These are phyloP conservation scores for Arvicanthis niloticus DNA, from an alignment of 2,113 vertebrate genomes.

Conservation along the genomic window DNA sequence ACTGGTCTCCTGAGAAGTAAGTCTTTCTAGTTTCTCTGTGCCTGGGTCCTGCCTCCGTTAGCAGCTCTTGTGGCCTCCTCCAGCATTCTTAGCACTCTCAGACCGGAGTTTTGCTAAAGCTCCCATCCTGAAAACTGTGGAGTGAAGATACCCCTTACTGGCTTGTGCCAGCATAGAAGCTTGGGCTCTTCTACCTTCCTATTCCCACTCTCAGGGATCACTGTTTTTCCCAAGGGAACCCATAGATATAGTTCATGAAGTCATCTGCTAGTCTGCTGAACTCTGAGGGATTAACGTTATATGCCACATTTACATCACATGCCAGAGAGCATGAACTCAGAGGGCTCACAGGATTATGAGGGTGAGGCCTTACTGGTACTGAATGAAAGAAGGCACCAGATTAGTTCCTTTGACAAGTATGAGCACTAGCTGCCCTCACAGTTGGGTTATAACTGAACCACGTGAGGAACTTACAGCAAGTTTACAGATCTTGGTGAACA, in stretches of 20 bases:
- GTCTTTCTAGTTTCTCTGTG: background rate
- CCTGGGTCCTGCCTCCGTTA: background rate
- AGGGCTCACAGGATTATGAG: background rate
- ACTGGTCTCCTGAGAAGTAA: background rate
- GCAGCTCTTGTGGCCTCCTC: background rate
- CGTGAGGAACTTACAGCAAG: background rate
- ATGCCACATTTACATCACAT: slow-evolving; percentile 5
- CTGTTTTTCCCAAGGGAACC: background rate
- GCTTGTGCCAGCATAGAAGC: background rate
- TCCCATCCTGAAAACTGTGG: background rate
- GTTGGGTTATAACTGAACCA: background rate
- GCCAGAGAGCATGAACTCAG: background rate
- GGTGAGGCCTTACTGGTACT: background rate
- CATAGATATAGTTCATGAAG: background rate
- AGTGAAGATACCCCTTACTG: background rate
- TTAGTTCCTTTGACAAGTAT: background rate
- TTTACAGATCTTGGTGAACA: background rate
- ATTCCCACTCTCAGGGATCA: background rate
- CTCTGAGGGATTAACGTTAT: slow-evolving; percentile 29
- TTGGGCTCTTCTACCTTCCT: slow-evolving; percentile 10
- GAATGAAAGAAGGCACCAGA: background rate
- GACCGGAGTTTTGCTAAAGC: background rate
- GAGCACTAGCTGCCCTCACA: background rate
- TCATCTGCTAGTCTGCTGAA: slow-evolving; percentile 8
- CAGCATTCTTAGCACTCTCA: background rate